Base-by-base conservation (phyloP, 2,113 vertebrate species). In the Cranoglanis bouderius region DNA sequence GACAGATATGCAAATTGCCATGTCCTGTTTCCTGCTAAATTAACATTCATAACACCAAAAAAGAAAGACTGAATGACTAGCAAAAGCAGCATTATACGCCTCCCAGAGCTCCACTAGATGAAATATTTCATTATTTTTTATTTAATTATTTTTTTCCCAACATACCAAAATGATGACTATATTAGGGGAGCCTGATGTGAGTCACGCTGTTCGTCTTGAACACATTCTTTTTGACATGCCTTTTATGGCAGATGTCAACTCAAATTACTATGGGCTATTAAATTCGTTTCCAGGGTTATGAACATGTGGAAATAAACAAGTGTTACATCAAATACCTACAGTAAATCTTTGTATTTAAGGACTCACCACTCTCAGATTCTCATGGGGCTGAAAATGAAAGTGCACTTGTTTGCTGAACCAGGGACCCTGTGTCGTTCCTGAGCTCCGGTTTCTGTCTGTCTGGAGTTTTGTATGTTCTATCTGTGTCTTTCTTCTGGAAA, bases 111-210 rank as follows among this genome's bases (percentile, higher is more conserved):
- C 35, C 63, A 74, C 49, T 90, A 67, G 24, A 29, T 85, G 94
- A 88, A 91, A 94, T 94, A 93, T 93, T 94, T 94, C 29, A 93
- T 93, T 92, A 91, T 63, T 87, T 46, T 43, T 18, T 32, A 51
- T 51, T 29, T 77, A 2, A 13, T 14, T 26, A 46, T 80, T 81
- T 72, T 49, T 49, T 90, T 63, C 35, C 85, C 70, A 61, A 63
- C 2, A 53, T 88, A 53, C 85, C 90, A 40, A 87, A 88, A 88
- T 93, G 92, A 92, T 93, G 88, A 93, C 1, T 80, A 51, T n/a
- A 1, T 93, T 89, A 92, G 75, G 86, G 87, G 80, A 88, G 67
- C 57, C 89, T 82, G 85, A 84, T 67, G 81, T 90, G 85, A 88
- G 88, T 94, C 92, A 92, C 57, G 82, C 85, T 88, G 70, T 21